Conservation (phyloP, 2,113 vertebrate species). For the Parus major region DNA sequence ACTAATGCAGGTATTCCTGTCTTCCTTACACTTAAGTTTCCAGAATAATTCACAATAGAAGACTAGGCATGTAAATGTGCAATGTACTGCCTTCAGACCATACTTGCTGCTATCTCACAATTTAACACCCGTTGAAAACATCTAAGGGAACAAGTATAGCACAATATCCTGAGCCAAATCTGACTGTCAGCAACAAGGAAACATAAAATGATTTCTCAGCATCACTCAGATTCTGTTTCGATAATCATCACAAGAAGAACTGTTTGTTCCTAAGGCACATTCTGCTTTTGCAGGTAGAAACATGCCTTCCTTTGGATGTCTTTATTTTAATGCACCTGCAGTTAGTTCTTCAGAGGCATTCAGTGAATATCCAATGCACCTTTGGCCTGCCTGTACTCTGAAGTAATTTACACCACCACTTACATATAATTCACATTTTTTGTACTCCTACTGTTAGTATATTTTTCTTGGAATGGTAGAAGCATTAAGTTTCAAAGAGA, state of each 20-base stretch:
- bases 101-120: neutral
- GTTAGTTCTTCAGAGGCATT: neutral
- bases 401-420: neutral
- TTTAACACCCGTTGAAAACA: neutral
- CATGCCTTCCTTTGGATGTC: neutral
- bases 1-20: neutral
- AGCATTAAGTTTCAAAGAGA: neutral
- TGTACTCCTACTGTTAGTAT: neutral
- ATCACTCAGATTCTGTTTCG: neutral
- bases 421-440: neutral
- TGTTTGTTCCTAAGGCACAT: neutral
- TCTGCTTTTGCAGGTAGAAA: neutral
- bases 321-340: neutral
- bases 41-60: neutral
- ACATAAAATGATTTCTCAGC: neutral
- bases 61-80: neutral
- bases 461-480: neutral
- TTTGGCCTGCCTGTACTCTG: neutral
- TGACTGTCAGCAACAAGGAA: neutral
- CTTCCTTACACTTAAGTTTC: neutral
- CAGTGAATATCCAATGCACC: neutral
- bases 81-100: neutral
- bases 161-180: neutral
- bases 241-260: neutral
- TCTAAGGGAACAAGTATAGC: neutral